Percentiles rank a stretch among this genome's conserved stretches.
Conservation (phyloP, 2,888 invertebrate species). For the Drosophila ezoana region DNA sequence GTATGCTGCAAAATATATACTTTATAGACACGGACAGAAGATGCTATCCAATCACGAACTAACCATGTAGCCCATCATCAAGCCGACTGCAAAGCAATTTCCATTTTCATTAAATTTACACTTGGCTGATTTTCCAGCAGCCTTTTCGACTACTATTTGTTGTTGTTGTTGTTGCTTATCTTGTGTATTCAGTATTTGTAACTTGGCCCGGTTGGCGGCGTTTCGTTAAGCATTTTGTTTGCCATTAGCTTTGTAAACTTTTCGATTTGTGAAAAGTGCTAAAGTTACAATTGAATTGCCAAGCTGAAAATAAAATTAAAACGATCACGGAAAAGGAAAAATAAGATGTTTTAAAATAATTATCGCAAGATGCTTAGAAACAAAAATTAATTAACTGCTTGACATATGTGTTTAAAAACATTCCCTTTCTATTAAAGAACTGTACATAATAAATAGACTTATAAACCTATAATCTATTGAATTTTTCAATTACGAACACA, state of each 20-base stretch:
- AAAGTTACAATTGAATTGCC: constrained; percentile 52
- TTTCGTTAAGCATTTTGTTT: constrained; percentile 67
- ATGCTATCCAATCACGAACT: too few relatives aligned
- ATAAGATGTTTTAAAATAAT: too few relatives aligned
- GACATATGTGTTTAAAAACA: too few relatives aligned
- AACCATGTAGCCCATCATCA: background rate
- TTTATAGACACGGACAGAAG: constrained; percentile 5
- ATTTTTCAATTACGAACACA: too few relatives aligned
- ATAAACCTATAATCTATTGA: too few relatives aligned
- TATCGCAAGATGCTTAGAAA: too few relatives aligned
- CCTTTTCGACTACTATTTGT: constrained; percentile 19
- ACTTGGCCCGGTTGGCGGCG: constrained; percentile 27
- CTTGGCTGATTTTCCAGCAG: constrained; percentile 53
- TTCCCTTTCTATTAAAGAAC: too few relatives aligned
- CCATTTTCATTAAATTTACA: constrained; percentile 65
- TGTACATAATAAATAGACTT: too few relatives aligned
- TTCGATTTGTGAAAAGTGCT: constrained; percentile 62
- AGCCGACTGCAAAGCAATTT: constrained; percentile 32
- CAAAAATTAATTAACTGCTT: too few relatives aligned
- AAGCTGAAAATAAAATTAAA: constrained; percentile 5
- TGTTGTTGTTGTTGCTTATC: constrained; percentile 23
- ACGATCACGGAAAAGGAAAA: background rate
- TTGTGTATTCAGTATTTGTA: constrained; percentile 20
- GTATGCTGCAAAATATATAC: constrained; percentile 53
- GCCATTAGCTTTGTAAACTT: constrained; percentile 61